phyloP scores from a whole-genome alignment of 2,113 vertebrate genomes.

The Strix uralensis region DNA sequence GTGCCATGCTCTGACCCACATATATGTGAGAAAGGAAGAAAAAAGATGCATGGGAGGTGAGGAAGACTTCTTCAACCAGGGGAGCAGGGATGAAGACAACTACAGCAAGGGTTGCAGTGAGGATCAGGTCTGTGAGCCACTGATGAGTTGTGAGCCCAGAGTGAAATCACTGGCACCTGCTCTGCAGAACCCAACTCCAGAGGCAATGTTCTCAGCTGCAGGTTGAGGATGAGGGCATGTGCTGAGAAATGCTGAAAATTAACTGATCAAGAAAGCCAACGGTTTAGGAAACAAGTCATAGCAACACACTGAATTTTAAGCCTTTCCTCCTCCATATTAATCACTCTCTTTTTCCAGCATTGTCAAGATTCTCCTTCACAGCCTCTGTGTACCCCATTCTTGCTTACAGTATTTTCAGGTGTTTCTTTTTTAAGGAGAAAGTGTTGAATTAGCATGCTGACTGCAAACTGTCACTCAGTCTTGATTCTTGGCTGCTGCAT shows the following conservation, averaged over 20 bases:
- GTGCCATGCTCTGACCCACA: background rate
- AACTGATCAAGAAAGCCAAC: background rate
- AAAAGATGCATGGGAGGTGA: background rate
- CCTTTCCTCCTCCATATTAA: background rate
- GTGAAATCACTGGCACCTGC: background rate
- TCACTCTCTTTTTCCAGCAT: background rate
- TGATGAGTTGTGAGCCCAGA: background rate
- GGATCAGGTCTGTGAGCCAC: background rate
- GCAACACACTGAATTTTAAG: background rate
- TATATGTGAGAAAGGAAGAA: background rate
- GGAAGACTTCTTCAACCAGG: background rate
- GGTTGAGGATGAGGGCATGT: background rate
- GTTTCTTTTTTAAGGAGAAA: background rate
- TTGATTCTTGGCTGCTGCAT: background rate
- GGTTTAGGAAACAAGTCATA: slow-evolving; percentile 13
- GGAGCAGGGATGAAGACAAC: background rate
- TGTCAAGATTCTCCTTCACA: background rate
- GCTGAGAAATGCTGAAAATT: background rate
- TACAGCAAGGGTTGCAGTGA: background rate
- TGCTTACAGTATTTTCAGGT: background rate
- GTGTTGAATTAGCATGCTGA: background rate
- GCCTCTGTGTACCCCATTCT: background rate
- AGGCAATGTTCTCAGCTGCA: background rate
- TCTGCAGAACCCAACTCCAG: background rate
- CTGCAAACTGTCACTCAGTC: background rate